Conservation (phyloP, 2,797 vertebrate genomes). For the Odontamblyopus rebecca region DNA sequence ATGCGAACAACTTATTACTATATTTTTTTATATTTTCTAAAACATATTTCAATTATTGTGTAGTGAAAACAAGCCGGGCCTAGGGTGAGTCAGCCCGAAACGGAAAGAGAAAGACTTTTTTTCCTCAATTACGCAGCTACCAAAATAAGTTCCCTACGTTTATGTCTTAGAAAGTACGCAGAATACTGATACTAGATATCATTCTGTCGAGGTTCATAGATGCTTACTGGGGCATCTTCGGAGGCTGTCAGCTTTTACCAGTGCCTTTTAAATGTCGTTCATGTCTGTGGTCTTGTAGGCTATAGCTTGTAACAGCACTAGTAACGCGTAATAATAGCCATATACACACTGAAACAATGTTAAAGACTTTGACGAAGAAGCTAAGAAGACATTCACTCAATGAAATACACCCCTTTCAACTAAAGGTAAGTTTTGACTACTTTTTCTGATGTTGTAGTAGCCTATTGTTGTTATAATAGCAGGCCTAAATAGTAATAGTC, state of each 20-base stretch:
- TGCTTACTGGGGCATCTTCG: conserved; percentile 6
- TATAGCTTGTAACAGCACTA: conserved; percentile 34
- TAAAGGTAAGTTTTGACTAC: conserved; percentile 81
- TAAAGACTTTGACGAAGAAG: conserved; percentile 91
- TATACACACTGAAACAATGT: conserved; percentile 74
- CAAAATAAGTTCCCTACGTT: conserved; percentile 53
- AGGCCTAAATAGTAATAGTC: not conserved
- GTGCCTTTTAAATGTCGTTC: conserved; percentile 59
- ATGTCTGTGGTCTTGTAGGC: conserved; percentile 22
- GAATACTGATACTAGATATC: conserved; percentile 22
- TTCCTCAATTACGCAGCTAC: conserved; percentile 31
- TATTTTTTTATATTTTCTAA: conserved; percentile 21
- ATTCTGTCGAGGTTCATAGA: conserved; percentile 20
- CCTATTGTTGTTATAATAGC: not conserved
- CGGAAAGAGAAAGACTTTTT: conserved; percentile 12
- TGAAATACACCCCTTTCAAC: conserved; percentile 89
- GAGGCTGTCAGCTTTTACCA: conserved; percentile 25
- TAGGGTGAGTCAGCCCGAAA: conserved; percentile 14
- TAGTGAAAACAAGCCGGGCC: conserved; percentile 2
- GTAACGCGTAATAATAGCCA: conserved; percentile 31
- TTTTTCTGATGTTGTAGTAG: not conserved
- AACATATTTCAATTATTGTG: conserved; percentile 20
- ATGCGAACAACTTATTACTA: conserved; percentile 59
- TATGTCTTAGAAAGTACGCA: conserved; percentile 49
- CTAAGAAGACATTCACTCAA: conserved; percentile 88